Percentiles rank a stretch among this genome's conserved stretches.
phyloP scores from a whole-genome alignment of 2,797 vertebrate genomes.

The Pristis pectinata region DNA sequence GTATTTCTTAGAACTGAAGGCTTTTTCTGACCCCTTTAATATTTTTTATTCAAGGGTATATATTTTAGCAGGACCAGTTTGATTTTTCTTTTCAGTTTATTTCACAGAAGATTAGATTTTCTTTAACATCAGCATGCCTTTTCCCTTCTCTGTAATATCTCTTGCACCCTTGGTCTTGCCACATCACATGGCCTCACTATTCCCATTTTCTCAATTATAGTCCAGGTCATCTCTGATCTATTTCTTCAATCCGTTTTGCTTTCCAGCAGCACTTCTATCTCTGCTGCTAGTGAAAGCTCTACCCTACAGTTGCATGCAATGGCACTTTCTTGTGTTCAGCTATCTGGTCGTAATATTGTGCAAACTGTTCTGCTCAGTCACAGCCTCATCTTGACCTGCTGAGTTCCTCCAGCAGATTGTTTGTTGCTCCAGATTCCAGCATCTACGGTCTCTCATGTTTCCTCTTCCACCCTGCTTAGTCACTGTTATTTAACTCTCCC shows the following conservation, averaged over 20 bases:
- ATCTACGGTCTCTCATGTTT: not conserved
- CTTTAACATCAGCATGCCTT: not conserved
- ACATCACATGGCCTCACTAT: not conserved
- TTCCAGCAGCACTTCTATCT: not conserved
- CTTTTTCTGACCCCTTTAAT: not conserved
- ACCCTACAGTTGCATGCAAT: not conserved
- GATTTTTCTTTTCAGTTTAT: not conserved
- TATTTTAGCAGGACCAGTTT: not conserved
- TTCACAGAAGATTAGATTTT: not conserved
- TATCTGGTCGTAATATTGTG: not conserved
- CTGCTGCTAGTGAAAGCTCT: not conserved
- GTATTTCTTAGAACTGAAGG: not conserved
- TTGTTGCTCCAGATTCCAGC: too few relatives aligned
- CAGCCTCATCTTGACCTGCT: not conserved
- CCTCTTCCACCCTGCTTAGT: too few relatives aligned
- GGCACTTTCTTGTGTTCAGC: not conserved
- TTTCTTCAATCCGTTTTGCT: not conserved
- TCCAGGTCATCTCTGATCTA: not conserved
- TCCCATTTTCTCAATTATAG: not conserved
- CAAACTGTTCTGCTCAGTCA: not conserved
- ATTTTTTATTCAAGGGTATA: not conserved
- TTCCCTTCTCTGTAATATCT: not conserved
- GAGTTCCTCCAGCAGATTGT: not conserved
- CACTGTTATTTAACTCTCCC: not conserved
- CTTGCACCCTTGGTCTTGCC: not conserved